These are phyloP conservation scores for Lampropteryx suffumata DNA, from an alignment of 2,888 invertebrate genomes.

Conservation along the genomic window DNA sequence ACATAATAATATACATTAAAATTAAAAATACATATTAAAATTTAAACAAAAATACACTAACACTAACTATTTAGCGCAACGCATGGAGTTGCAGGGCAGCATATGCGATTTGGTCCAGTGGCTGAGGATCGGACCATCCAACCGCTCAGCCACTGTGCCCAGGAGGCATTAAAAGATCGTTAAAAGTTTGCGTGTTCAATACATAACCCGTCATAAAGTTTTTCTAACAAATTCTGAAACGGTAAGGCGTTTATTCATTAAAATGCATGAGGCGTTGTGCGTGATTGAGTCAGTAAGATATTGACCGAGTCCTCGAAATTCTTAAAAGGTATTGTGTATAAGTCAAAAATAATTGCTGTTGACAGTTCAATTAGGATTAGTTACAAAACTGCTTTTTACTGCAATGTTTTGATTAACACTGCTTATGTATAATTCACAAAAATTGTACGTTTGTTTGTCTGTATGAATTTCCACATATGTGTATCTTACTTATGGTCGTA, in stretches of 20 bases:
- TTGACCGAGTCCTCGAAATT: conserved; percentile 36
- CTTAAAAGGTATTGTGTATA: conserved; percentile 36
- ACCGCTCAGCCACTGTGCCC: too few species aligned
- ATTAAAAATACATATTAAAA: too few species aligned
- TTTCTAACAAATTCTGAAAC: conserved; percentile 26
- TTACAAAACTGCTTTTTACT: conserved; percentile 17
- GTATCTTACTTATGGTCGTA: too few species aligned
- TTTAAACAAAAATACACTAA: too few species aligned
- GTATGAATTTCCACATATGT: too few species aligned
- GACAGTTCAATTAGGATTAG: conserved; percentile 46
- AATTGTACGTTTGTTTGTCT: neutral
- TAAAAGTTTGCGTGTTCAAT: conserved; percentile 24
- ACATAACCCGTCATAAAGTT: conserved; percentile 23
- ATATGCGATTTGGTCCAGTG: too few species aligned
- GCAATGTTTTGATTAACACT: conserved; percentile 5
- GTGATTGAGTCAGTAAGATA: conserved; percentile 22
- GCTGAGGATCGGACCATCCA: too few species aligned
- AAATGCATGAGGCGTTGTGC: conserved; percentile 28
- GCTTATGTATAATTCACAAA: neutral
- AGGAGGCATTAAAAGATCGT: conserved; percentile 19
- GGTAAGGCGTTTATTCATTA: conserved; percentile 25
- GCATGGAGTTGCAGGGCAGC: too few species aligned
- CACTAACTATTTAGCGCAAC: too few species aligned
- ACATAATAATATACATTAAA: conserved; percentile 14
- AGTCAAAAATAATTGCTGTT: conserved; percentile 44